These are phyloP conservation scores for Trochalopteron elliotii DNA, from an alignment of 2,113 vertebrate species.

Conservation along the genomic window DNA sequence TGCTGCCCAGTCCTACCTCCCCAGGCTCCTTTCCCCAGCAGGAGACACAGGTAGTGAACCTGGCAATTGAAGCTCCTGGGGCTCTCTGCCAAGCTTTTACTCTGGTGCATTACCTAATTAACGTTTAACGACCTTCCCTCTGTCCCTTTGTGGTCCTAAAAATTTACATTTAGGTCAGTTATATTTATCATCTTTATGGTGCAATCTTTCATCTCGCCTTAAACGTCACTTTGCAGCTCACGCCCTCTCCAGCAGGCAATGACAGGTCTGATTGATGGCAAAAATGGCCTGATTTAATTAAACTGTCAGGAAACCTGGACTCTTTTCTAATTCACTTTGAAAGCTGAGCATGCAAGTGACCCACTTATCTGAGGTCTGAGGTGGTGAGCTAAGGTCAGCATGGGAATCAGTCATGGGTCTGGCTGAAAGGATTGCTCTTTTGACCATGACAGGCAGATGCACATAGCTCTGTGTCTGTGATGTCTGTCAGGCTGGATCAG, in stretches of 20 bases:
- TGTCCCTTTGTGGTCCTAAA: background rate
- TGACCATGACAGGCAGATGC: slow-evolving; percentile 35
- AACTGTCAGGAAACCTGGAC: slow-evolving; percentile 62
- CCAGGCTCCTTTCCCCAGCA: background rate
- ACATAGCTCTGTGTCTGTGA: background rate
- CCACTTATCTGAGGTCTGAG: slow-evolving; percentile 61
- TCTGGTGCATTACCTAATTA: slow-evolving; percentile 39
- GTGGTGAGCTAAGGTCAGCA: slow-evolving; percentile 54
- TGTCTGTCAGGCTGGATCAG: slow-evolving; percentile 30
- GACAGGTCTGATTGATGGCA: slow-evolving; percentile 46
- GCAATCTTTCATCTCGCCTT: slow-evolving; percentile 22
- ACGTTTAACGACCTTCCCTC: background rate
- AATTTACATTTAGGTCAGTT: slow-evolving; percentile 44
- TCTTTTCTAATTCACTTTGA: slow-evolving; percentile 47
- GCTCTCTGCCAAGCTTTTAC: background rate
- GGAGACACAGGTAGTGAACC: background rate
- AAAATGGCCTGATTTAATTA: slow-evolving; percentile 69
- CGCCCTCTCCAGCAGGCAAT: background rate
- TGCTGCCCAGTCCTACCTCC: background rate
- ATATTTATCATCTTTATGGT: slow-evolving; percentile 38
- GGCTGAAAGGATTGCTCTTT: slow-evolving; percentile 31
- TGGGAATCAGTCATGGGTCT: slow-evolving; percentile 49
- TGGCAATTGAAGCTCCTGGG: background rate
- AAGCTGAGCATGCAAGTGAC: slow-evolving; percentile 39
- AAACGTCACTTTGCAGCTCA: slow-evolving; percentile 1